Evolutionary conservation across 1,140 invertebrate species (phyloP), one percentile per base, ranked within the genome.

Genomic region (Augochlora pura): DNA sequence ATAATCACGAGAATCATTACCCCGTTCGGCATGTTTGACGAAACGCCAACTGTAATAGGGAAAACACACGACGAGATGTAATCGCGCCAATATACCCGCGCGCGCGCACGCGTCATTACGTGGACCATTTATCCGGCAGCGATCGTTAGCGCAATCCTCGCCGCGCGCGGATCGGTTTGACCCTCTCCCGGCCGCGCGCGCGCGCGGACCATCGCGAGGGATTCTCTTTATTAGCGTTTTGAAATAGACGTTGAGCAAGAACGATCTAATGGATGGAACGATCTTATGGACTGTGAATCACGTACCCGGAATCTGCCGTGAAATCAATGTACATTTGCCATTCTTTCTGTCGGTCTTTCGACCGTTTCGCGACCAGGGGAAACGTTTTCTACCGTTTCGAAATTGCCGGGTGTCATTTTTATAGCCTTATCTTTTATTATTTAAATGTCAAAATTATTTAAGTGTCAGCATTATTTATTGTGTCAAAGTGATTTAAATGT

Each of bases 201-300:
- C 8, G 18, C 21, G 54, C n/a, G 21, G 16, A 52, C 0, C n/a
- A n/a, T 57, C 54, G 54, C 42, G 42, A 67, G 25, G 25, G 25
- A 67, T 49, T 23, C 66, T 67, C 66, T 67, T 67, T 67, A 67
- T 49, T 49, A 49, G 18, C 42, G 42, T 67, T 49, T 67, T 57
- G 54, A 57, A 57, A 57, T 57, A 57, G n/a, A 21, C 42, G 16
- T 67, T 49, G 66, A 12, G 66, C 66, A 67, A 57, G n/a, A 57
- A 57, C 54, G 54, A 57, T 57, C 21, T 57, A 57, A 57, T 57
- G n/a, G 21, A n/a, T n/a, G 8, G 7, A 6, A 21, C 21, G 54
- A 57, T 57, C 54, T n/a, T 8, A 57, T n/a, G 54, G 54, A 57
- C n/a, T 57, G 54, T 57, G 54, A 57, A 57, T 57, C 54, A 57